These are phyloP conservation scores for Malaclemys terrapin DNA, from an alignment of 2,113 vertebrate species.

Conservation along the genomic window DNA sequence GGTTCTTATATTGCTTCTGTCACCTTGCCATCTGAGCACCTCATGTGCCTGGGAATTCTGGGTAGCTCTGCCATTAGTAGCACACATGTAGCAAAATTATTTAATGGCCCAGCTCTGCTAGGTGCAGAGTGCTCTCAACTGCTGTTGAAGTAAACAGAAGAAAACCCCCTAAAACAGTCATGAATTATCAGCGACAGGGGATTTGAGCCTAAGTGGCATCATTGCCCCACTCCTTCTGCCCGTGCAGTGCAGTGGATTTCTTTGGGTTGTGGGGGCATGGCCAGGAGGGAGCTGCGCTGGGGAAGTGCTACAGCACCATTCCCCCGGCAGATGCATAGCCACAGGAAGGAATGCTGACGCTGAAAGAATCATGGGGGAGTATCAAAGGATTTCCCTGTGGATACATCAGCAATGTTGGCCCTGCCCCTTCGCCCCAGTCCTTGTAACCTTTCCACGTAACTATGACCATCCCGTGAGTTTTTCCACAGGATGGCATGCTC, in stretches of 20 bases:
- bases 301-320: background rate
- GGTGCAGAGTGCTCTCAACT: background rate
- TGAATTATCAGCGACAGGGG: background rate
- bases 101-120: background rate
- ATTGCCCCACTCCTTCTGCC: background rate
- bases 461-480: background rate
- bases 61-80: background rate
- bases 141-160: background rate
- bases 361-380: background rate
- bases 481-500: background rate
- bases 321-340: background rate
- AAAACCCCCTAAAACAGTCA: background rate
- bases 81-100: background rate
- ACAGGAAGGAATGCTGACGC: background rate
- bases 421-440: rapidly evolving
- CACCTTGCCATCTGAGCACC: no score
- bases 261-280: background rate
- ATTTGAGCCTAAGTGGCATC: background rate
- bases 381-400: rapidly evolving
- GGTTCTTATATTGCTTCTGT: background rate
- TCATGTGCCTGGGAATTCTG: background rate
- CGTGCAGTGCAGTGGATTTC: background rate
- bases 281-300: background rate
- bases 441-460: background rate
- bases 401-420: background rate